Evolutionary conservation across 2,113 vertebrate species (phyloP).

Genomic region (Prochilodus magdalenae): DNA sequence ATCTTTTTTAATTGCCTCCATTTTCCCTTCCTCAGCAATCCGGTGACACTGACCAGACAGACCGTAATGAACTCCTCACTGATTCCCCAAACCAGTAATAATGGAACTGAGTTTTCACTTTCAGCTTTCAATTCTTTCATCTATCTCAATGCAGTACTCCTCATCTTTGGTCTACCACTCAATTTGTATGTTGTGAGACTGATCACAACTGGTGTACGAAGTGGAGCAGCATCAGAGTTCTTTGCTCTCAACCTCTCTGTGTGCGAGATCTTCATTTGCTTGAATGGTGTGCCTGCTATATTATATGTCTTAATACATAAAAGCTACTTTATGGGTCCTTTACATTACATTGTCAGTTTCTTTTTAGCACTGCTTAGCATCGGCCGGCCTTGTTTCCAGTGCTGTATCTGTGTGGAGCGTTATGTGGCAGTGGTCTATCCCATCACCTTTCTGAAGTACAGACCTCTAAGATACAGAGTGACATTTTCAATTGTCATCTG

Average conservation of each 20-base stretch:
- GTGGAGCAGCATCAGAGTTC: slow-evolving; percentile 18
- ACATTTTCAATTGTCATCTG: not conserved
- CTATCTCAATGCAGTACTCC: not conserved
- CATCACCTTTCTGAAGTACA: slow-evolving; percentile 36
- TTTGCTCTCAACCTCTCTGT: slow-evolving; percentile 30
- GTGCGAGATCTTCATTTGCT: slow-evolving; percentile 10
- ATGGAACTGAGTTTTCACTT: too few relatives aligned
- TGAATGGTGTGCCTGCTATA: not conserved
- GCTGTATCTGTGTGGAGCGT: slow-evolving; percentile 47
- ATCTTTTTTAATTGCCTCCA: not conserved
- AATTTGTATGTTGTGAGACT: slow-evolving; percentile 33
- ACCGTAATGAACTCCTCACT: not conserved
- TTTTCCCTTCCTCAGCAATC: not conserved
- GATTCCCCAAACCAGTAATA: not conserved
- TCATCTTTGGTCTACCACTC: slow-evolving; percentile 14
- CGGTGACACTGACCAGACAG: not conserved
- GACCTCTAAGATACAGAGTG: slow-evolving; percentile 22
- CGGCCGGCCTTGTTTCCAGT: slow-evolving; percentile 35
- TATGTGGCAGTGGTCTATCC: slow-evolving; percentile 41
- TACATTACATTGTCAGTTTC: not conserved
- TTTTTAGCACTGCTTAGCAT: not conserved
- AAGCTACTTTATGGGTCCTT: not conserved
- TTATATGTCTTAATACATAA: not conserved
- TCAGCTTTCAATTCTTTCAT: not conserved
- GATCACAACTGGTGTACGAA: not conserved